Percentiles rank a stretch among this genome's conserved stretches.
phyloP scores from a whole-genome alignment of 2,113 vertebrate genomes.

The Electrona antarctica region DNA sequence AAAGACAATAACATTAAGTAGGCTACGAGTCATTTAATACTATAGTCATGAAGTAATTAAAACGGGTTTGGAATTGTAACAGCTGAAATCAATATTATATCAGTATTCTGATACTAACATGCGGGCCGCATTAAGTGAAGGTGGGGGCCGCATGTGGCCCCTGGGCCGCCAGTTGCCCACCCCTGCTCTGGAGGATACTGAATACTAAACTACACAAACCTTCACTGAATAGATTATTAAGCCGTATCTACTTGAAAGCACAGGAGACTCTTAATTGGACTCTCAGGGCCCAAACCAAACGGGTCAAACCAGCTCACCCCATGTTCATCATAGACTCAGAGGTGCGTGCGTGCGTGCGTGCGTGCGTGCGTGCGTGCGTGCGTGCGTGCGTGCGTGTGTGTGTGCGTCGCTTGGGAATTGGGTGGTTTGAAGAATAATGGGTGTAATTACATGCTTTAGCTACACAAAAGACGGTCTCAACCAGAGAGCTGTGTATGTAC shows the following conservation, averaged over 20 bases:
- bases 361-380: not conserved
- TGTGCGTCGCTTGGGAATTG: not conserved
- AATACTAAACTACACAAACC: constrained; percentile 1
- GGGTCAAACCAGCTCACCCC: constrained; percentile 43
- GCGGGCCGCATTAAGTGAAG: too few relatives aligned
- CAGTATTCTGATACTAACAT: too few relatives aligned
- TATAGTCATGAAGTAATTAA: too few relatives aligned
- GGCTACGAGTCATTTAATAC: too few relatives aligned
- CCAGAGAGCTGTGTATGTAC: constrained; percentile 1
- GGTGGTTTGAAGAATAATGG: constrained; percentile 17
- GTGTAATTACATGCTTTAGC: constrained; percentile 11
- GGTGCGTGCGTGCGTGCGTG: not conserved
- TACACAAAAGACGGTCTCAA: not conserved
- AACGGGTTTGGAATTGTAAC: too few relatives aligned
- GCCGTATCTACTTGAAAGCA: not conserved
- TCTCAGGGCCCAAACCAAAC: constrained; percentile 34
- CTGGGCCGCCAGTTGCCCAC: too few relatives aligned
- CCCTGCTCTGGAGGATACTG: not conserved
- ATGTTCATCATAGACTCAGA: constrained; percentile 1
- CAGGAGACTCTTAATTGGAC: constrained; percentile 28
- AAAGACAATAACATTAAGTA: too few relatives aligned
- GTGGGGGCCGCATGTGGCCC: too few relatives aligned
- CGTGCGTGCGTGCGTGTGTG: not conserved
- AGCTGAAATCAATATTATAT: too few relatives aligned
- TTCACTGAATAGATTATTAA: not conserved